Evolutionary conservation across 2,888 invertebrate species (phyloP), one percentile per base, ranked within the genome.

Genomic region (Phlogophora meticulosa): DNA sequence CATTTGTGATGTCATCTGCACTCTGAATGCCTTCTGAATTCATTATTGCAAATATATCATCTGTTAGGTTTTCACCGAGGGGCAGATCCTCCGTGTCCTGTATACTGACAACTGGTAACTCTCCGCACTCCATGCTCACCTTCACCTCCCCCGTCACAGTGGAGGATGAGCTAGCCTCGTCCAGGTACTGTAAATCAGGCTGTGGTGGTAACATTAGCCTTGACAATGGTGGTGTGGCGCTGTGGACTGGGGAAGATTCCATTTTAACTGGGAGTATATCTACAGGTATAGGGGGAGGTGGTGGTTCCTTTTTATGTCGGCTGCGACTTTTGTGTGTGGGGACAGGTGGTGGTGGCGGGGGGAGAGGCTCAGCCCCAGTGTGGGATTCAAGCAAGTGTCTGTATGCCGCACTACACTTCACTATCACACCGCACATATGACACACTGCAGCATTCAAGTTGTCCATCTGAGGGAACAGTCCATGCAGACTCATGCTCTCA

Each of bases 361-460:
- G 90, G 38, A 94, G 89, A 20, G 94, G 93, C 72, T 94, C 95
- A 32, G 88, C 76, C 64, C 89, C 89, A 4, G 91, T 89, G 88
- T 96, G 96, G 72, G 96, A 95, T 84, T 95, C 95, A 82, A 96
- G 96, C 92, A 98, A 96, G 91, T 98, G 98, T 88, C 97, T 96
- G 85, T 97, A 97, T 59, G 97, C 96, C 56, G 98, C 98, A 90
- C 97, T 97, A 83, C 97, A 97, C 93, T 98, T 98, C 83, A 98
- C 97, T 87, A 97, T 96, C 79, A 97, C 96, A 78, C 97, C 97
- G 91, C 98, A 98, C 90, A 97, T 96, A 91, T 97, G 97, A 92
- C 98, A 98, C 82, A 98, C 96, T 70, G 98, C 97, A 72, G 97
- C 97, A 88, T 97, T 97, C 83, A 98, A 96, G 73, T 96, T 96